Conservation (phyloP, 2,113 vertebrate species). For the Danio rerio region GRCz12tu NC_133180.1:27960501-27961000, state of each 20-base stretch:
- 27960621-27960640: conserved; percentile 65
- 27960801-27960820: conserved; percentile 26
- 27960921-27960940: background rate
- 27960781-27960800: conserved; percentile 55
- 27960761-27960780: conserved; percentile 39
- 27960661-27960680: conserved; percentile 54
- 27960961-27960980: background rate
- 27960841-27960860: background rate
- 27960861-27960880: background rate
- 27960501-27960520: conserved; percentile 55
- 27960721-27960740: conserved; percentile 43
- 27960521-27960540: conserved; percentile 72
- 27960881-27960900: background rate
- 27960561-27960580: conserved; percentile 67
- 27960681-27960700: conserved; percentile 60
- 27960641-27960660: conserved; percentile 45
- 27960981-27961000: background rate
- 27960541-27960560: conserved; percentile 80
- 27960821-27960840: background rate
- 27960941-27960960: conserved; percentile 4
- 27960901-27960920: background rate
- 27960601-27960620: conserved; percentile 73
- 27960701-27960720: conserved; percentile 28
- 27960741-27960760: conserved; percentile 36
- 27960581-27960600: conserved; percentile 77